Conservation (phyloP, 2,888 invertebrate species). For the Lasioglossum malachurum region DNA sequence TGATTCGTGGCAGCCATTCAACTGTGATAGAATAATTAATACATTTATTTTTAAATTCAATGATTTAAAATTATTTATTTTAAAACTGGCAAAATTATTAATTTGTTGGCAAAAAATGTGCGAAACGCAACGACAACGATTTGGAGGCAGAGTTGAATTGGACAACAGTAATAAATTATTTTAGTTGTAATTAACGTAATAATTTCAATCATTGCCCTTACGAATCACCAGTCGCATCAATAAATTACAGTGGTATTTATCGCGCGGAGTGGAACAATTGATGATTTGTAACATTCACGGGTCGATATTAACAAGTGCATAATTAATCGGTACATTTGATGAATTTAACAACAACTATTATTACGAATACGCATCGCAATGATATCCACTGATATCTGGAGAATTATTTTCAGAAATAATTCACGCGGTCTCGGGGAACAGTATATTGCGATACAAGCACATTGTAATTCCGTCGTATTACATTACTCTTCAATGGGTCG, state of each 20-base stretch:
- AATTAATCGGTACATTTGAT: background rate
- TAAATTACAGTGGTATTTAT: background rate
- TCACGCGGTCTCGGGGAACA: background rate
- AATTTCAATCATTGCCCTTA: background rate
- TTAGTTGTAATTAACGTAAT: background rate
- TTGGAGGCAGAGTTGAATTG: background rate
- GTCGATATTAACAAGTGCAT: background rate
- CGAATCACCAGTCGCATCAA: background rate
- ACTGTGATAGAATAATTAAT: too few species aligned
- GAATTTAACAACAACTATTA: background rate
- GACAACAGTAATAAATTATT: background rate
- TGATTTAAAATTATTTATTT: too few species aligned
- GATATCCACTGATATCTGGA: background rate
- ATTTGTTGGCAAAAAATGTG: too few species aligned
- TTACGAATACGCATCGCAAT: too few species aligned
- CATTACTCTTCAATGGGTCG: background rate
- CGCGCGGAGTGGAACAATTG: background rate
- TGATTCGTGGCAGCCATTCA: too few species aligned
- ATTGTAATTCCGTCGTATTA: background rate
- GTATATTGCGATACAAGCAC: background rate
- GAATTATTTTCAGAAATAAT: slow-evolving; percentile 8
- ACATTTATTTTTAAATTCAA: too few species aligned
- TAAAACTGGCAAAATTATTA: too few species aligned
- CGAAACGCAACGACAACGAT: background rate
- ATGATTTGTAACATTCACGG: background rate